These are phyloP conservation scores for Serilophus lunatus DNA, from an alignment of 2,113 vertebrate species.

Conservation along the genomic window DNA sequence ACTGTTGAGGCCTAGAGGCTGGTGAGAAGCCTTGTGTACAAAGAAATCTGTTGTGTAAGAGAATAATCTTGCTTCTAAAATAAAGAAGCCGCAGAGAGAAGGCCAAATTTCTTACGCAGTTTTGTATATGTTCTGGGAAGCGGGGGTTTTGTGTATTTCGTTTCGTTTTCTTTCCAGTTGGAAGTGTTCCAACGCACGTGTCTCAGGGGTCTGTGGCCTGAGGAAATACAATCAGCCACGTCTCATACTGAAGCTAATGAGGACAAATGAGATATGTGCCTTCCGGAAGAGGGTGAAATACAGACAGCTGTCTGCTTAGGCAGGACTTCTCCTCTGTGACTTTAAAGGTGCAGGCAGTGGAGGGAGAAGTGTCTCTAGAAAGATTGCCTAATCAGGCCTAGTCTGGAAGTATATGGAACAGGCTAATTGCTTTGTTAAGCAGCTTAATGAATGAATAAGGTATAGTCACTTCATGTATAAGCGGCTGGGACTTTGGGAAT, in stretches of 20 bases:
- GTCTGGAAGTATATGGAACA: background rate
- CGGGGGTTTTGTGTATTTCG: rapidly evolving
- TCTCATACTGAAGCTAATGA: background rate
- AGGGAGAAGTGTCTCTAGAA: background rate
- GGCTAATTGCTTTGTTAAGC: background rate
- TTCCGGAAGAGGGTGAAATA: background rate
- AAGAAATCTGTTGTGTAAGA: background rate
- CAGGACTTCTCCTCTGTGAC: background rate
- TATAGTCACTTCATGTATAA: background rate
- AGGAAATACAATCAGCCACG: background rate
- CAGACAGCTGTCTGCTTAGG: background rate
- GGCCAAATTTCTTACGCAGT: background rate
- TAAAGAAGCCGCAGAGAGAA: background rate
- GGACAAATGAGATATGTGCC: background rate
- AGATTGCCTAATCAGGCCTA: background rate
- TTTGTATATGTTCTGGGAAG: background rate
- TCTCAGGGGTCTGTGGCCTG: background rate
- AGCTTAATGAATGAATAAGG: background rate
- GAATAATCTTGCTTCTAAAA: background rate
- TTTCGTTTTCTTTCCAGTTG: background rate
- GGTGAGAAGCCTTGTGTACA: background rate
- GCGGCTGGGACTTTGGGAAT: background rate
- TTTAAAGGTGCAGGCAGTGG: background rate
- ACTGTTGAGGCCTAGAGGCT: background rate
- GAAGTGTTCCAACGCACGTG: background rate